Evolutionary conservation across 2,797 vertebrate species (phyloP).

Genomic region (Melanotaenia boesemani): DNA sequence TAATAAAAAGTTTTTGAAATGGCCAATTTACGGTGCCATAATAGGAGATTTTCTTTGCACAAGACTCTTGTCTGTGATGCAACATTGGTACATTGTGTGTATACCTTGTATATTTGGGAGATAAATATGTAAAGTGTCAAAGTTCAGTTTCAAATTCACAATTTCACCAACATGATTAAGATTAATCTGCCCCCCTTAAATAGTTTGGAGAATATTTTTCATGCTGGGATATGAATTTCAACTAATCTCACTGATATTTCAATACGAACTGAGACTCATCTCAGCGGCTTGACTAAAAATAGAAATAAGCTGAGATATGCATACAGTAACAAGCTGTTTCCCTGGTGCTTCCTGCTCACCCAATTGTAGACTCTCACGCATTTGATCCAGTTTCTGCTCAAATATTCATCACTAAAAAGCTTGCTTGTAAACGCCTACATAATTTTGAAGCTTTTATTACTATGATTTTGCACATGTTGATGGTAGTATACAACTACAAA

Average conservation of each 20-base stretch:
- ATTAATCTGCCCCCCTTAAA: not conserved
- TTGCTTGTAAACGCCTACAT: slow-evolving; percentile 13
- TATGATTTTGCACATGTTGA: slow-evolving; percentile 1
- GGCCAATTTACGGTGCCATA: not conserved
- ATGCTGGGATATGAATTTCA: slow-evolving; percentile 42
- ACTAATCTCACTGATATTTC: slow-evolving; percentile 47
- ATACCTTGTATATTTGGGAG: not conserved
- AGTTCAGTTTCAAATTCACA: slow-evolving; percentile 14
- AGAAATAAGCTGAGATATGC: slow-evolving; percentile 49
- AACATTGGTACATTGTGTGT: not conserved
- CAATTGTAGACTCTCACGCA: slow-evolving; percentile 27
- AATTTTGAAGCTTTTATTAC: slow-evolving; percentile 19
- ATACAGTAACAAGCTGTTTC: slow-evolving; percentile 49
- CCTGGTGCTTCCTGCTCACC: slow-evolving; percentile 41
- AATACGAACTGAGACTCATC: slow-evolving; percentile 50
- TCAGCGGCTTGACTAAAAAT: slow-evolving; percentile 48
- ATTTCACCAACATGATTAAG: slow-evolving; percentile 16
- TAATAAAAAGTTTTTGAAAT: not conserved
- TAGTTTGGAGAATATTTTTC: slow-evolving; percentile 16
- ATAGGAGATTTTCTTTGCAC: not conserved
- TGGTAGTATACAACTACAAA: not conserved
- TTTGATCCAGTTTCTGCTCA: slow-evolving; percentile 36
- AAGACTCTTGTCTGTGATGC: not conserved
- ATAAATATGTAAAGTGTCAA: slow-evolving; percentile 22
- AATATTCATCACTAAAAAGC: slow-evolving; percentile 14